Evolutionary conservation across 1,140 invertebrate species (phyloP), one percentile per base, ranked within the genome.

Genomic region (Ceratina japonica): DNA sequence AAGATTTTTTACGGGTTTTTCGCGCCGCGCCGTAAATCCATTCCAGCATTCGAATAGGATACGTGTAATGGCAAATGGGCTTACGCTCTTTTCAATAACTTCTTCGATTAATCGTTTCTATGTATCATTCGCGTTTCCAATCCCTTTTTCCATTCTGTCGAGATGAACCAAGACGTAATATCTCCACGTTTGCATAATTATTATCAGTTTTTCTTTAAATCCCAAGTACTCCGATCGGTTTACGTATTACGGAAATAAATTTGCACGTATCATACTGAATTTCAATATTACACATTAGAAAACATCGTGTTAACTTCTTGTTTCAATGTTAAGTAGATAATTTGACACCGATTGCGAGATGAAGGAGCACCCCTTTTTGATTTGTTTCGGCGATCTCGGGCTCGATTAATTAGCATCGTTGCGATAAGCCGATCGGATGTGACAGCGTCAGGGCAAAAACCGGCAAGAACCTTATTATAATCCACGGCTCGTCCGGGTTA

Each of bases 401-500:
- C 51, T 54, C 66, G 64, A 79, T 71, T 71, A 79, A 78, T 82
- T 62, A 65, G 65, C 54, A 80, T 77, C 82, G 80, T 74, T 37
- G 75, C 51, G 75, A 80, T 83, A 72, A 84, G 76, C 72, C 56
- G 70, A 68, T 79, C 70, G 76, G 15, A 51, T 58, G 76, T 27
- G 81, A 83, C 77, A 79, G 49, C 75, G 58, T 69, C 52, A 62
- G 66, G 58, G 66, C 61, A 58, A 54, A 70, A 62, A 54, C 72
- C 31, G 58, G 71, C 74, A 89, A 89, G 85, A 90, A 89, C 84
- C 85, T 71, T 86, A 91, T 91, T 91, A 90, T 87, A 86, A 91
- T 91, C 89, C 88, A 79, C 78, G 87, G 86, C 88, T 87, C 88
- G 89, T 91, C 73, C 87, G 79, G 84, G 84, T 91, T 89, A 91